A percentile compares a stretch with the other conserved stretches of the same genome.
Conservation (phyloP, 2,797 vertebrate species). For the Parambassis ranga region DNA sequence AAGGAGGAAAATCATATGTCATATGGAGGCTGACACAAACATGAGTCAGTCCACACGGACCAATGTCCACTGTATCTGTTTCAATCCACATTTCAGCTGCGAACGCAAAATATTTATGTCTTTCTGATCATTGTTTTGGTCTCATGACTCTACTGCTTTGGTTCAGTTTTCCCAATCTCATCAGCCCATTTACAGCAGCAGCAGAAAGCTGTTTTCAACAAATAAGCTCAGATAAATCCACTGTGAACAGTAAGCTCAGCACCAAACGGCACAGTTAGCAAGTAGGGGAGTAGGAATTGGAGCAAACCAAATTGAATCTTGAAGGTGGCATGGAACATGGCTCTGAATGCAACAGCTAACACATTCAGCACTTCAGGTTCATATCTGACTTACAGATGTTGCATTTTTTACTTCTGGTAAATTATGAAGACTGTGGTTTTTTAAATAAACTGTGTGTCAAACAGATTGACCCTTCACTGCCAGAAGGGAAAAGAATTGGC, state of each 20-base stretch:
- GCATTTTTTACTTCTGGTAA: no score
- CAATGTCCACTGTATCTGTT: no score
- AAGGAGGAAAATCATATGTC: no score
- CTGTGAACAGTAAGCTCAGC: not conserved
- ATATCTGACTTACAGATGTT: no score
- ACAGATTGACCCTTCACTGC: not conserved
- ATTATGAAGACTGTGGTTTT: not conserved
- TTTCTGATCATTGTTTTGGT: not conserved
- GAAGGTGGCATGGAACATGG: not conserved
- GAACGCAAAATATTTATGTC: no score
- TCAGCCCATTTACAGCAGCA: not conserved
- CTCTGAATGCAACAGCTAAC: not conserved
- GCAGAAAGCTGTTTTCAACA: not conserved
- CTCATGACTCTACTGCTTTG: not conserved
- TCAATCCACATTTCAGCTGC: no score
- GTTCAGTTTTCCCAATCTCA: not conserved
- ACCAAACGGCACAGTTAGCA: not conserved
- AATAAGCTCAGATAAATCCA: not conserved
- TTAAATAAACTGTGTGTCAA: not conserved
- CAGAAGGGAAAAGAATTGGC: not conserved
- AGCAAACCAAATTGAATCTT: not conserved
- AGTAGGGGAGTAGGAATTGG: not conserved
- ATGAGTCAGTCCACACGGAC: no score
- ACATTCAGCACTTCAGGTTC: not conserved
- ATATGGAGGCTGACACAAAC: no score